phyloP scores from a whole-genome alignment of 2,888 invertebrate genomes.

The Zele albiditarsus region DNA sequence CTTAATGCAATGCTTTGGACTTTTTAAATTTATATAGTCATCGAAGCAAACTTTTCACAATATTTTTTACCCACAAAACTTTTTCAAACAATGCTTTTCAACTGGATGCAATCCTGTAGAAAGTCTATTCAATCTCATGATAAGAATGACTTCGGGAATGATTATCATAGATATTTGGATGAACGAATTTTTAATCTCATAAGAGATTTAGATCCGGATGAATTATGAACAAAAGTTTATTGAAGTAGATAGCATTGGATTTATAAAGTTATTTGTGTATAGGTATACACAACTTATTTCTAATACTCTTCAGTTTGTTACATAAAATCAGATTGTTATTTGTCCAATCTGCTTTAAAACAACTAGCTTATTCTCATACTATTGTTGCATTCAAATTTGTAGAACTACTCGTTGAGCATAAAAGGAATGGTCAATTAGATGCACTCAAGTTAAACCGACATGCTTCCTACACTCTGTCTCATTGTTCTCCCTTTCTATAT shows the following conservation, averaged over 20 bases:
- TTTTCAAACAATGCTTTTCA: neutral
- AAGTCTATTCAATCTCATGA: neutral
- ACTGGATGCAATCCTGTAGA: neutral
- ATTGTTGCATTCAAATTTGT: neutral
- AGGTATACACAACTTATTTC: too few species aligned
- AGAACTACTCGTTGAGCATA: neutral
- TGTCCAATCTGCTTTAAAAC: neutral
- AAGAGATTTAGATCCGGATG: neutral
- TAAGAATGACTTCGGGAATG: neutral
- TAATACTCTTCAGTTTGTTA: neutral
- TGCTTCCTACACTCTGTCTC: neutral
- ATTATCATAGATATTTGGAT: conserved; percentile 2
- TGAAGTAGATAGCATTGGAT: neutral
- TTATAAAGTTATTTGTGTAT: too few species aligned
- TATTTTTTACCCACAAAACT: too few species aligned
- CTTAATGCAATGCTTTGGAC: neutral
- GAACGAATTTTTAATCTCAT: neutral
- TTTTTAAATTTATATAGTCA: conserved; percentile 9
- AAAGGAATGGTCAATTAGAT: conserved; percentile 23
- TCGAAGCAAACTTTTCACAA: too few species aligned
- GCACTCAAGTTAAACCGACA: neutral
- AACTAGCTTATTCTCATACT: neutral
- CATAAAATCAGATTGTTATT: neutral
- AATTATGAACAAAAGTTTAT: neutral
- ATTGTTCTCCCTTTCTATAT: neutral